Evolutionary conservation across 2,888 invertebrate species (phyloP).

Genomic region (Notocelia uddmanniana): DNA sequence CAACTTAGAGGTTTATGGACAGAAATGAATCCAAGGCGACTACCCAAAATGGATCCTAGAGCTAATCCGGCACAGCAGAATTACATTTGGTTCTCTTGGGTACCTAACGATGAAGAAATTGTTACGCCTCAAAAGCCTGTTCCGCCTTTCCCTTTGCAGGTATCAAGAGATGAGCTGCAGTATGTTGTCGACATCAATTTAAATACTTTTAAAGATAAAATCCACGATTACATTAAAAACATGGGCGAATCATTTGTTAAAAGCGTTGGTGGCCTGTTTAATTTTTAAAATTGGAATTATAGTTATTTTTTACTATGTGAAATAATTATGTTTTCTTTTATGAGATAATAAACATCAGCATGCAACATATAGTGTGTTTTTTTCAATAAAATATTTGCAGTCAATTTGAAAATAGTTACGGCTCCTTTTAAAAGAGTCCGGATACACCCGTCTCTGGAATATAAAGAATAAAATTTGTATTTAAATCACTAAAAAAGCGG

Average conservation of each 20-base stretch:
- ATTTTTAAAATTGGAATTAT: conserved; percentile 48
- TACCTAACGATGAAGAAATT: conserved; percentile 56
- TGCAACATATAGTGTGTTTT: not conserved
- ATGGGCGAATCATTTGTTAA: conserved; percentile 57
- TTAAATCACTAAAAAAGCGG: too few relatives aligned
- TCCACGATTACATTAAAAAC: conserved; percentile 54
- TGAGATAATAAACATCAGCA: not conserved
- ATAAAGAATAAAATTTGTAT: too few relatives aligned
- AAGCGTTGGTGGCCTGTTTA: conserved; percentile 56
- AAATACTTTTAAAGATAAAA: conserved; percentile 55
- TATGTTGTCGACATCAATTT: conserved; percentile 61
- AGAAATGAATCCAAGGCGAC: conserved; percentile 56
- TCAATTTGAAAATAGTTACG: too few relatives aligned
- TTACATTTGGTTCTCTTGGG: conserved; percentile 63
- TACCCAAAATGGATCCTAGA: conserved; percentile 54
- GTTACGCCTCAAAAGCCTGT: conserved; percentile 48
- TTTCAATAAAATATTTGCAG: not conserved
- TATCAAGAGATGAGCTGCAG: conserved; percentile 58
- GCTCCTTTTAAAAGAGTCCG: too few relatives aligned
- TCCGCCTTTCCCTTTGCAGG: conserved; percentile 59
- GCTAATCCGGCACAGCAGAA: conserved; percentile 58
- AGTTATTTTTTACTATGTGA: not conserved
- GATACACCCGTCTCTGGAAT: too few relatives aligned
- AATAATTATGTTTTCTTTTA: not conserved
- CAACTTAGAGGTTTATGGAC: conserved; percentile 59